Evolutionary conservation across 2,797 vertebrate genomes (phyloP), one percentile per base, ranked within the genome.

Genomic region (Gallinago nigripennis): DNA sequence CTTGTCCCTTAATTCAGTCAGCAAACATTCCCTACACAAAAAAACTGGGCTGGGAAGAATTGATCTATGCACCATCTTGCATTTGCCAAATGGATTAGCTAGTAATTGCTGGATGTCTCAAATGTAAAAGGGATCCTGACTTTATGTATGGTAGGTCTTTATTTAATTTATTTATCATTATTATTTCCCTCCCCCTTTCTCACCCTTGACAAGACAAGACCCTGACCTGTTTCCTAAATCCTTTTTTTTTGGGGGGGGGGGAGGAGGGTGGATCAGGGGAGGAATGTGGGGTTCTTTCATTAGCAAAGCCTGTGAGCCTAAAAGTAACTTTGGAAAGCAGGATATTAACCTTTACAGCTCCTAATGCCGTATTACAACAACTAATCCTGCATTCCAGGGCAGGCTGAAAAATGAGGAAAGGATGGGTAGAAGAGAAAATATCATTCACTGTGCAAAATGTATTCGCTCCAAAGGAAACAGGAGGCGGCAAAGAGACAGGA

Each of bases 61-160:
- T 43, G 80, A 46, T 39, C 56, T 39, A 60, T 84, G 92, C 92
- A 90, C 88, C 90, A 92, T 82, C 90, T 83, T 71, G 95, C 95
- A 86, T 97, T 97, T 97, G 89, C 96, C 96, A 78, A 90, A 12
- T 87, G 97, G 97, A 97, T 97, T 97, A 97, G 68, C 5, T 60
- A 17, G 80, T 86, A 94, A 96, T 95, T 95, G 92, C 86, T 56
- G 77, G 35, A 53, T 19, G 86, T 79, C 90, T 96, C 85, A 61
- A 78, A 92, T 75, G 82, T 31, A 72, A 86, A 95, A 88, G 63
- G 78, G 31, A 65, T 95, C 53, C 90, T 57, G 78, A 84, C 73
- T 94, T 37, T 64, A 6, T 75, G 69, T 18, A 48, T 9, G 43
- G 60, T 71, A 93, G 23, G 46, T 45, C 71, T 92, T 89, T 89